Evolutionary conservation across 2,113 vertebrate genomes (phyloP), one percentile per base, ranked within the genome.

Genomic region (Cynopterus brachyotis): DNA sequence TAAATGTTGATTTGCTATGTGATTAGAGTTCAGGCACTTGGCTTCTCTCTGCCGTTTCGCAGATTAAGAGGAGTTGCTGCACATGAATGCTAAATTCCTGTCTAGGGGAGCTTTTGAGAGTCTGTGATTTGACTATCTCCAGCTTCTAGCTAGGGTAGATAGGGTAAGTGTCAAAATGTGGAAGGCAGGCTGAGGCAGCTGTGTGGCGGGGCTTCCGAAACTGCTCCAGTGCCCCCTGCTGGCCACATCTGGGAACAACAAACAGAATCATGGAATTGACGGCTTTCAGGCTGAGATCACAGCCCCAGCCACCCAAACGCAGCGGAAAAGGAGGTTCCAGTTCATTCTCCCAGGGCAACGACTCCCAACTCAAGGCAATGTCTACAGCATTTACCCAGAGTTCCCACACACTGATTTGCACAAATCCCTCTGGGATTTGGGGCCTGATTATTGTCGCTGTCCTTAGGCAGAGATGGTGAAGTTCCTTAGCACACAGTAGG

Each of bases 191-290:
- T 53, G 35, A 45, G 35, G n/a, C n/a, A 53, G 22, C 60, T 50
- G 4, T 6, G 53, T 0, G 30, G 26, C 37, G 0, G 76, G 35
- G 22, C 62, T 28, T 64, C 40, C 24, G 45, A 92, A 45, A 12
- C 5, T 13, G 2, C 59, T 37, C 59, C 19, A 24, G 35, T 35
- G 72, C 81, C 93, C 76, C 42, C 97, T 96, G 9, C 96, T 96
- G 97, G 93, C 57, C 16, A 10, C 17, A 0, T 62, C 26, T 92
- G 45, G 59, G 83, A 80, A 83, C 40, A 47, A 90, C 80, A 76
- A 57, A 30, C 50, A 84, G 78, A 76, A 72, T 55, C 76, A 3
- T 0, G 66, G 76, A 91, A 83, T 30, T 24, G 26, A 62, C 6
- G 13, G 47, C 75, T 17, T 59, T 50, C 37, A 8, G 37, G 30